Conservation (phyloP, 2,797 vertebrate species). For the Mormyrus proboscirostris region DNA sequence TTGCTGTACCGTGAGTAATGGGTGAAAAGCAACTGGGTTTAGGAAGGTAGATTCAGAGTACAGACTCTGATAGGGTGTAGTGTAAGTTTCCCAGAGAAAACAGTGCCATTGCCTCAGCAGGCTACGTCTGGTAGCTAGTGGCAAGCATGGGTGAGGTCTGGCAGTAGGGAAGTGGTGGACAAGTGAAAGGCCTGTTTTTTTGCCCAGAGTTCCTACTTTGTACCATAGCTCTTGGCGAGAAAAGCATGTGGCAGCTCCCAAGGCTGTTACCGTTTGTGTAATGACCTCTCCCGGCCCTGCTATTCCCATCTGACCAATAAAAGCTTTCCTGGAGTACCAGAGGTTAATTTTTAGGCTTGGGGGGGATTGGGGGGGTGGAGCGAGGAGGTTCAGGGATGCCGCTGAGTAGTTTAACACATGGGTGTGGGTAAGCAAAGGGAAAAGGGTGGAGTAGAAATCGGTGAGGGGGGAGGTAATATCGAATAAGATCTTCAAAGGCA, state of each 20-base stretch:
- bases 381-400: constrained; percentile 30
- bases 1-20: neutral
- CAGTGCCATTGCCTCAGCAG: neutral
- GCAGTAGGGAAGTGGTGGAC: neutral
- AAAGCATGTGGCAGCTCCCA: constrained; percentile 33
- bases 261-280: constrained; percentile 37
- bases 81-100: neutral
- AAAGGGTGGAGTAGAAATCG: constrained; percentile 30
- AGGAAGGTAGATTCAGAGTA: neutral
- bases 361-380: neutral
- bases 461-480: constrained; percentile 28
- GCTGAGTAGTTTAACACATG: constrained; percentile 52
- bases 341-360: constrained; percentile 43
- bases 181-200: neutral
- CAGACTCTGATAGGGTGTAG: neutral
- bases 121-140: neutral
- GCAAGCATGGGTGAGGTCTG: constrained; percentile 7
- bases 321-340: constrained; percentile 35
- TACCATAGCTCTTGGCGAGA: constrained; percentile 42
- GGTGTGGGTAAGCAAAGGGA: constrained; percentile 36
- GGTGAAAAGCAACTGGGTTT: neutral
- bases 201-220: constrained; percentile 8
- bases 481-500: constrained; percentile 55
- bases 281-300: constrained; percentile 42
- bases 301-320: constrained; percentile 51